Base-by-base conservation (phyloP, 53 echinoderm and acorn worm species). In the Echinarachnius parma region DNA sequence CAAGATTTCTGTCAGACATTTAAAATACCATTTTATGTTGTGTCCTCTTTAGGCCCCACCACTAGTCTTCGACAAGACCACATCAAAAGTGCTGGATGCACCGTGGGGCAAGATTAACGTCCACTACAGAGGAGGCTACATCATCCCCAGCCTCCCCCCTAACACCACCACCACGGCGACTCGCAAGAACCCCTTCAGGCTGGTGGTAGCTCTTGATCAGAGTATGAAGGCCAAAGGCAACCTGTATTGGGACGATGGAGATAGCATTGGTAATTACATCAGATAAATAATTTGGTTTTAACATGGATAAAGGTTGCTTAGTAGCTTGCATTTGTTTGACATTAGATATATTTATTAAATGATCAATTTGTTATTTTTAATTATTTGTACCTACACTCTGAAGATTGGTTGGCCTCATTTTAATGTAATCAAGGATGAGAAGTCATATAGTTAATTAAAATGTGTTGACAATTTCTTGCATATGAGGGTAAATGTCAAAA, bases 201-300 rank as follows among this genome's bases (percentile, higher is more conserved):
- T 95, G 13, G 21, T 87, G 9, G 77, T 81, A 9, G 81, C 80
- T 10, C 34, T 81, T 21, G 44, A 66, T 28, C 50, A 45, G 7
- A 55, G 72, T 39, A 85, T 84, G 48, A 29, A 9, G 5, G 87
- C 90, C 18, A 79, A 45, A 49, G 96, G 95, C 3, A 61, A 84
- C 4, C 71, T 95, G 32, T 95, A 52, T 62, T 90, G 96, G 96
- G 96, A 91, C 75, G 96, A 95, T 90, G 96, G 96, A 9, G 90
- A 95, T 45, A 80, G 67, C 36, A 31, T 90, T 42, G 87, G 96
- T 95, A 66, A 78, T 81, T 64, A n/a, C n/a, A n/a, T n/a, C n/a
- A n/a, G n/a, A n/a, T n/a, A n/a, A n/a, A n/a, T n/a, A n/a, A n/a
- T n/a, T n/a, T n/a, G n/a, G n/a, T n/a, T n/a, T n/a, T n/a, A n/a